Evolutionary conservation across 2,888 invertebrate genomes (phyloP).

Genomic region (Nephrotoma flavescens): DNA sequence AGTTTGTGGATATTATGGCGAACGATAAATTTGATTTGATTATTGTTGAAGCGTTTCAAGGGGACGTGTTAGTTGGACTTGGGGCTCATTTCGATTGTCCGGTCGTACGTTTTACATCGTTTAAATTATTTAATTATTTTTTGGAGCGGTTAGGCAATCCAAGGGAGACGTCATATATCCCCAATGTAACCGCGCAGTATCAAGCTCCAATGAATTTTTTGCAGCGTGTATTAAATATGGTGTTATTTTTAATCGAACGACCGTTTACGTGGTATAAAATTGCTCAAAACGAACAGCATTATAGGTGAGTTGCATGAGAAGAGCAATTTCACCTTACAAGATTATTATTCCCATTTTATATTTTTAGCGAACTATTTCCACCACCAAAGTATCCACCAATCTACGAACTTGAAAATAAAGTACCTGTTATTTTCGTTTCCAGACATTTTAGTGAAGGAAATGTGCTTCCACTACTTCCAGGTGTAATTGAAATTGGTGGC

Average conservation of each 20-base stretch:
- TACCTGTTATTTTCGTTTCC: slow-evolving; percentile 25
- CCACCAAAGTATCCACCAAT: slow-evolving; percentile 18
- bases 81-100: slow-evolving; percentile 19
- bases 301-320: neutral
- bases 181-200: slow-evolving; percentile 20
- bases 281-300: neutral
- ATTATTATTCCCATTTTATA: neutral
- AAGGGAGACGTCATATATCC: slow-evolving; percentile 26
- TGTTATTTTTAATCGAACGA: slow-evolving; percentile 12
- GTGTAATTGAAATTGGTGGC: slow-evolving; percentile 31
- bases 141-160: slow-evolving; percentile 19
- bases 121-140: slow-evolving; percentile 14
- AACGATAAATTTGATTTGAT: slow-evolving; percentile 18
- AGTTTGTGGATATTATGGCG: slow-evolving; percentile 12
- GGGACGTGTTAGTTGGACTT: slow-evolving; percentile 18
- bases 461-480: slow-evolving; percentile 27
- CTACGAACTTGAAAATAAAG: slow-evolving; percentile 19
- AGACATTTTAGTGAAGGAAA: slow-evolving; percentile 25
- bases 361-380: slow-evolving; percentile 16
- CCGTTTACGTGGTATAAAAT: neutral
- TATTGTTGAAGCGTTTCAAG: slow-evolving; percentile 17
- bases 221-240: slow-evolving; percentile 25
- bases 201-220: slow-evolving; percentile 26
- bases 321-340: neutral
- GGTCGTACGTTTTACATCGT: slow-evolving; percentile 16